Evolutionary conservation across 2,888 invertebrate genomes (phyloP), one percentile per base, ranked within the genome.

Genomic region (Brachypalpus laphriformis): DNA sequence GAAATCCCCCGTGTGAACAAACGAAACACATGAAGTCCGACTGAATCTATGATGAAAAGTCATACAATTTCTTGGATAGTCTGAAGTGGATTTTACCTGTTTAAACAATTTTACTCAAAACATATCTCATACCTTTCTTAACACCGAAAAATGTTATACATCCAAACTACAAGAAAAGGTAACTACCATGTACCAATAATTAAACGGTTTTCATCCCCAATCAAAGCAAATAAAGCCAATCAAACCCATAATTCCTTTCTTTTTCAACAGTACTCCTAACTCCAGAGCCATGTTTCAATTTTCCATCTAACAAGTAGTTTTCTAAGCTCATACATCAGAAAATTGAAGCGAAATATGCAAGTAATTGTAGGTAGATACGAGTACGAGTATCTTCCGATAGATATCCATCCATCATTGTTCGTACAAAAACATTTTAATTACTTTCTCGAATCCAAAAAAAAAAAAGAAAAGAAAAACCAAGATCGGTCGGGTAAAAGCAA

Each of bases 341-440:
- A 1, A 7, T n/a, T 25, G 8, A 66, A 49, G 16, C 11, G 40
- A 63, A 78, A 78, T 18, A 34, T 71, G 70, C 63, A 78, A 78
- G 63, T 71, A 78, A 78, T 63, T 45, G 47, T 56, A 56, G 56
- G 25, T 25, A 25, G 2, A n/a, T n/a, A n/a, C n/a, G n/a, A n/a
- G n/a, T n/a, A n/a, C n/a, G n/a, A n/a, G 14, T 70, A 56, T 47
- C 45, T 61, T 25, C 16, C 47, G 6, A 47, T 28, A 42, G 51
- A 34, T 66, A 70, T 37, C 57, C 63, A 78, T 71, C 71, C 71
- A 78, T 78, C 71, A 63, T 65, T 65, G 56, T 45, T 71, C 54
- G 16, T 70, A 61, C 47, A 28, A 56, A 45, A 65, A 78, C 63
- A 78, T 63, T 61, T 78, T 71, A 63, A 71, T 78, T 63, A 65